phyloP scores from a whole-genome alignment of 2,113 vertebrate genomes.

The cat (Felis catus) region DNA sequence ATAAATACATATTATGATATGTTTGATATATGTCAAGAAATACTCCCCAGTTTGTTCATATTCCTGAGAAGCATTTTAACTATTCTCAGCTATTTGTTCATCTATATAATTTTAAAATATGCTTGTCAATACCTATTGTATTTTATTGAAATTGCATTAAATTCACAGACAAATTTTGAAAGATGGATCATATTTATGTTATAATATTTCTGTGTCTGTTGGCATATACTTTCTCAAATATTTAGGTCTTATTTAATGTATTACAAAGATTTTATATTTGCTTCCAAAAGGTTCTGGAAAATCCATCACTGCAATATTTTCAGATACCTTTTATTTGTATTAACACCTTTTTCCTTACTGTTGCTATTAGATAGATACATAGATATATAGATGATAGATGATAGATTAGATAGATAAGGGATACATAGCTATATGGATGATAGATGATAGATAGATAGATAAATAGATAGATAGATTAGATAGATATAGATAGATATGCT shows the following conservation, averaged over 20 bases:
- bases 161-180: neutral
- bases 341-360: neutral
- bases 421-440: no score
- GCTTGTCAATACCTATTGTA: neutral
- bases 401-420: no score
- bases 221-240: neutral
- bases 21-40: neutral
- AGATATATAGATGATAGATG: no score
- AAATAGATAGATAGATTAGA: no score
- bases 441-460: no score
- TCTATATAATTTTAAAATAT: neutral
- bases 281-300: neutral
- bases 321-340: neutral
- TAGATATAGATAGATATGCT: no score
- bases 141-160: neutral
- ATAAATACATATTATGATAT: neutral
- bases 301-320: neutral
- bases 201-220: neutral
- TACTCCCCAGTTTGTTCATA: neutral
- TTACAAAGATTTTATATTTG: neutral
- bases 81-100: neutral
- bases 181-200: neutral
- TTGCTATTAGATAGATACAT: neutral
- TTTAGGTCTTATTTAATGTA: neutral
- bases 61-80: neutral